Conservation (phyloP, 2,113 vertebrate species). For the Salvator merianae region DNA sequence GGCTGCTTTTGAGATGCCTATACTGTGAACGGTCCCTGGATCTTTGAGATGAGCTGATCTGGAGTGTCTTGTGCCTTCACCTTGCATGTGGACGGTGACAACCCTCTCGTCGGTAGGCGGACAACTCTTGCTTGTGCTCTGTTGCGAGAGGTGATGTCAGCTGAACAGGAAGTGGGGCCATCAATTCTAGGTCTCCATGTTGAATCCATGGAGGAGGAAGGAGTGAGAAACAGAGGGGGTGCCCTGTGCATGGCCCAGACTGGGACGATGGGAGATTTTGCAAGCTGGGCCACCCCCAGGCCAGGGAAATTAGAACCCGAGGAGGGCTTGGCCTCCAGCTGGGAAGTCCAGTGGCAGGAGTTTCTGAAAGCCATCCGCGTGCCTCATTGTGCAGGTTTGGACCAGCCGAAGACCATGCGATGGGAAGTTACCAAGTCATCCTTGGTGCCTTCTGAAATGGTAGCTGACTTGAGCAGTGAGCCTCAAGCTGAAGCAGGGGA, state of each 20-base stretch:
- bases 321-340: not conserved
- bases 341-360: slow-evolving; percentile 7
- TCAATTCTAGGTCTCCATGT: not conserved
- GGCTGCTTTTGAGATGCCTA: no score
- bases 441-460: slow-evolving; percentile 4
- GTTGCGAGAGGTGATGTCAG: not conserved
- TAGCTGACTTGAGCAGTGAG: not conserved
- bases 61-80: no score
- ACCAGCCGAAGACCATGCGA: not conserved
- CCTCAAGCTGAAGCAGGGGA: not conserved
- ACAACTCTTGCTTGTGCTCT: not conserved
- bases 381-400: not conserved
- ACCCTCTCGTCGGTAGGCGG: no score
- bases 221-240: not conserved
- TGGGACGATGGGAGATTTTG: not conserved
- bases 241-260: not conserved
- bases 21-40: no score
- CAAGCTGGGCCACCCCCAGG: not conserved
- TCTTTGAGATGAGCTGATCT: no score
- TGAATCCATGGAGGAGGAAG: not conserved
- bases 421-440: slow-evolving; percentile 8
- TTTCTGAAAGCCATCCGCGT: not conserved
- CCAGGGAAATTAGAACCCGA: not conserved
- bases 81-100: no score
- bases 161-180: not conserved